Evolutionary conservation across 2,797 vertebrate genomes (phyloP).

Genomic region (Cyclopterus lumpus): DNA sequence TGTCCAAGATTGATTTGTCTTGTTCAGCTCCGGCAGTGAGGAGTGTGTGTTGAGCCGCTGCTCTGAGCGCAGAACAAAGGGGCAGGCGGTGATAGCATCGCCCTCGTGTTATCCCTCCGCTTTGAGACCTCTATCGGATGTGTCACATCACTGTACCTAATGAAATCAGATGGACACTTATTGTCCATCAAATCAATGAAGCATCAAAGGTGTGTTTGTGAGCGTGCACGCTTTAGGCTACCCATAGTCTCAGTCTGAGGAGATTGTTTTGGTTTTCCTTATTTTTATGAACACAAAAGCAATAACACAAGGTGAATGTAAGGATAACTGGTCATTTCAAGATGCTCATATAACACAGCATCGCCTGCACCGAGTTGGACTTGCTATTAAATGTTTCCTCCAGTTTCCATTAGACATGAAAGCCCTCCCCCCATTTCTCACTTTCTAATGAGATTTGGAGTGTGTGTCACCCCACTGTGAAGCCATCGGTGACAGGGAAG

Average conservation of each 20-base stretch:
- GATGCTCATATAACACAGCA: not conserved
- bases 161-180: constrained; percentile 73
- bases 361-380: not conserved
- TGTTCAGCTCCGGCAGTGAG: constrained; percentile 8
- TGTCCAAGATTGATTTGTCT: constrained; percentile 45
- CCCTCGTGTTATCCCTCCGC: constrained; percentile 32
- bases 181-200: constrained; percentile 67
- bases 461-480: constrained; percentile 78
- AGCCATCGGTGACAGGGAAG: constrained; percentile 76
- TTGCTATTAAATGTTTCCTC: constrained; percentile 30
- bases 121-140: constrained; percentile 61
- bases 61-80: constrained; percentile 59
- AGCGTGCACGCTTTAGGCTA: constrained; percentile 9
- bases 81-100: constrained; percentile 48
- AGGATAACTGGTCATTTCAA: not conserved
- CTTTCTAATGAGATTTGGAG: constrained; percentile 81
- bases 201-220: constrained; percentile 12
- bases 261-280: not conserved
- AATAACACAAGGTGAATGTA: not conserved
- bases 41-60: constrained; percentile 3
- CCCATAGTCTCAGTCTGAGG: not conserved
- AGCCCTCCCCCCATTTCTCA: constrained; percentile 53
- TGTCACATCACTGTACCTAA: constrained; percentile 72
- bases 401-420: constrained; percentile 52
- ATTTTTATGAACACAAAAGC: not conserved